Base-by-base conservation (phyloP, 1,140 invertebrate genomes). In the Rhynchophorus ferrugineus region DNA sequence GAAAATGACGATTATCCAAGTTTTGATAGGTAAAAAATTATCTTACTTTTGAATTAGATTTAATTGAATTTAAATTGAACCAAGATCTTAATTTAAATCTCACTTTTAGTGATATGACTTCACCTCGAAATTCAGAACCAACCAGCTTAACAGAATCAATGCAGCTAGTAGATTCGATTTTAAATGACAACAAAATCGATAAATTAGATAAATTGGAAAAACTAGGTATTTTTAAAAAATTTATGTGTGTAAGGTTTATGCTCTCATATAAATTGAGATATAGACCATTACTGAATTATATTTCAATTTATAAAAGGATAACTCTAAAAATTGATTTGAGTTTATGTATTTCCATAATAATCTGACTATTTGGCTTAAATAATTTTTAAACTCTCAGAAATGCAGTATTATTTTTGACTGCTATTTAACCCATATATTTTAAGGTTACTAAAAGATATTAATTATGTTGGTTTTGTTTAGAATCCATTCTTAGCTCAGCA, bases 81-180 rank as follows among this genome's bases (percentile, higher is more conserved):
- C n/a, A 29, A 29, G 5, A 29, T 29, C 5, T 6, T 29, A 29
- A 29, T 29, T 29, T 29, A 5, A 29, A 29, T 29, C 11, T n/a
- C n/a, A n/a, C 5, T 52, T 52, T 45, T 14, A 64, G 74, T 37
- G 65, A 77, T 47, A 75, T 84, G 54, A 78, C 81, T 11, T 87
- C 83, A 19, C 83, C 83, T 9, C 74, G 79, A 57, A 85, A 81
- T 49, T 83, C 81, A 1, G 85, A 89, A 59, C 87, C 85, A n/a
- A 83, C 83, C n/a, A 89, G 86, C 66, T 73, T 91, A n/a, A 89
- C 87, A 1, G 87, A 91, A 68, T 90, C 87, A 0, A 91, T 91
- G 88, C 87, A 89, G 68, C 78, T 91, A 77, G 78, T 92, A 64
- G 87, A 91, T 67, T 84, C 89, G 64, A 86, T 91, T 54, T 72